Percentiles rank a stretch among this genome's conserved stretches.
Evolutionary conservation across 2,113 vertebrate species (phyloP).

Genomic region (Cisticola juncidis): DNA sequence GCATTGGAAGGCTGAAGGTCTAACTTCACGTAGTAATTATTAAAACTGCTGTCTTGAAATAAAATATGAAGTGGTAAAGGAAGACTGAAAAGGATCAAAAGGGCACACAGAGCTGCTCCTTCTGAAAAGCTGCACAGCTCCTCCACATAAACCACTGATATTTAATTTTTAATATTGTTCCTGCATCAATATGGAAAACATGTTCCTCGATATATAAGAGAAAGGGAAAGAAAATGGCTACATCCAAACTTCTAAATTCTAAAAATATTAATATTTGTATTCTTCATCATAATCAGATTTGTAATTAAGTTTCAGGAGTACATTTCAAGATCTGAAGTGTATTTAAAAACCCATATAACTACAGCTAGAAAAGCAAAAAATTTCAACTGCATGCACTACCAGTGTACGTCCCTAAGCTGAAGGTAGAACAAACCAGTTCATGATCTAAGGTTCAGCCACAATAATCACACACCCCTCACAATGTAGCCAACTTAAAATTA

Average conservation of each 20-base stretch:
- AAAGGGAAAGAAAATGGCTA: background rate
- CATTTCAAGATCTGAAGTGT: background rate
- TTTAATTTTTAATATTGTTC: background rate
- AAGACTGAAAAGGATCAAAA: background rate
- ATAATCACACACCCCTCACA: background rate
- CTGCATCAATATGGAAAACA: background rate
- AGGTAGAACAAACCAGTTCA: background rate
- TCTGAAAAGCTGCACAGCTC: background rate
- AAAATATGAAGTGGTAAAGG: background rate
- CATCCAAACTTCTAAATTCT: background rate
- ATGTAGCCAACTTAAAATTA: background rate
- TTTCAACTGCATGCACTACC: background rate
- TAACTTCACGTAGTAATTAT: background rate
- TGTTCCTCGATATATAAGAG: background rate
- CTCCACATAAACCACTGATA: background rate
- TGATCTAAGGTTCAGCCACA: background rate
- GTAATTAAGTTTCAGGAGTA: background rate
- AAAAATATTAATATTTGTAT: background rate
- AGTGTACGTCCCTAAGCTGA: background rate
- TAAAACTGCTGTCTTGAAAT: background rate
- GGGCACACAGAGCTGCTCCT: background rate
- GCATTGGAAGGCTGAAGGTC: background rate
- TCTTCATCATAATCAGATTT: background rate
- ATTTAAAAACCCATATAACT: rapidly evolving
- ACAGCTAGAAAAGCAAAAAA: background rate